These are phyloP conservation scores for Scaptodrosophila latifasciaeformis DNA, from an alignment of 2,888 invertebrate genomes.

Conservation along the genomic window DNA sequence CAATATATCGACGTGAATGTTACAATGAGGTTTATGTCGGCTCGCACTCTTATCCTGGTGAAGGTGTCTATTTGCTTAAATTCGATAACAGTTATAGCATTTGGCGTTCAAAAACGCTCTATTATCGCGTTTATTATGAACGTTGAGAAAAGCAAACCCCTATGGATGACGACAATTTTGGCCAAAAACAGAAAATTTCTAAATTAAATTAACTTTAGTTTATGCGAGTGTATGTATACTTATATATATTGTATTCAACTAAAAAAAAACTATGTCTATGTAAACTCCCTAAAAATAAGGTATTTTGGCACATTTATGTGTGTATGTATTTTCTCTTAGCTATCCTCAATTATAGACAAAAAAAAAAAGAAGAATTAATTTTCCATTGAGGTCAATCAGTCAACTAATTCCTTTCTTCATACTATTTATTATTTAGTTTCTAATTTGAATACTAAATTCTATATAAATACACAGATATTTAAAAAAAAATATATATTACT, in stretches of 20 bases:
- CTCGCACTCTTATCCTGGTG: conserved; percentile 96
- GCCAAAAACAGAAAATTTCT: conserved; percentile 13
- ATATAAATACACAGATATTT: not conserved
- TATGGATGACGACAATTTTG: not conserved
- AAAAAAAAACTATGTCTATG: too few relatives aligned
- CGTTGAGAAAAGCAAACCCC: conserved; percentile 75
- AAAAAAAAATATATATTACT: too few relatives aligned
- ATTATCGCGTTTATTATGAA: conserved; percentile 98
- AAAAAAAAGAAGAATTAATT: not conserved
- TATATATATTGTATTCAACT: too few relatives aligned
- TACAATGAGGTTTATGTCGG: conserved; percentile 99
- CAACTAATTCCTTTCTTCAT: conserved; percentile 24
- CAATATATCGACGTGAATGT: conserved; percentile 96
- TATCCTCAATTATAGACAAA: not conserved
- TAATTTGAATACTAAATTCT: conserved; percentile 8
- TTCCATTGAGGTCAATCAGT: not conserved
- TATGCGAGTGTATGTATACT: too few relatives aligned
- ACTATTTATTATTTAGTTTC: conserved; percentile 62
- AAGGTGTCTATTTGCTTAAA: conserved; percentile 97
- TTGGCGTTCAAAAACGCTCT: conserved; percentile 99
- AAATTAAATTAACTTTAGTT: not conserved
- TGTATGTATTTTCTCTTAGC: not conserved
- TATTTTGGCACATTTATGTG: not conserved
- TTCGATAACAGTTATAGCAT: conserved; percentile 99
- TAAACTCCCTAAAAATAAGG: too few relatives aligned